Base-by-base conservation (phyloP, 2,797 vertebrate genomes). In the Rachycentron canadum region DNA sequence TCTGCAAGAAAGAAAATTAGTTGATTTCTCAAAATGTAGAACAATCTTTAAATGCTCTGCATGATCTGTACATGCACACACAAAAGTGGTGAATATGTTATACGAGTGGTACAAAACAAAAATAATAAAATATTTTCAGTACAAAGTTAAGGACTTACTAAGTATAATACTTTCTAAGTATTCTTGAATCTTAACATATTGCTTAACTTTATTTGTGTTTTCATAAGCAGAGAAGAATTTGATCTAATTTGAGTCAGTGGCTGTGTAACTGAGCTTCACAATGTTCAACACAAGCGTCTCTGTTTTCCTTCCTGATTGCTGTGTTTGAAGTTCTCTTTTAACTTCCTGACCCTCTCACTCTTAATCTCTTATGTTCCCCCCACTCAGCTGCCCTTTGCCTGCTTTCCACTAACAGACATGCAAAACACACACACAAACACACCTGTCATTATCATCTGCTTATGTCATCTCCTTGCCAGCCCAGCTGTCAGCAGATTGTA, bases 401-500 rank as follows among this genome's bases (percentile, higher is more conserved):
- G n/a, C 58, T 49, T 58, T 76, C 40, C 55, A 36, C 63, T 40
- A 62, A 79, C 76, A 81, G 19, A 82, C 52, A 28, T 19, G 43
- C 49, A 66, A 52, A 77, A 72, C 41, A 72, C 74, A 72, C 40
- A 73, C 70, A 67, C 1, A 73, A 45, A 41, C 81, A 76, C 93
- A 82, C 84, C 88, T 93, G 91, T 84, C 89, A 58, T 69, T 67
- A 70, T 81, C 89, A 90, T 88, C 86, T 92, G 91, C 80, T 76
- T 66, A 41, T 50, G 57, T 63, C 59, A 79, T 47, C 59, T 43
- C 56, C 76, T 66, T 67, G 81, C 68, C 65, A 7, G 63, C 40
- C 69, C 84, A 86, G 86, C 82, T 79, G 89, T 79, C 79, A 23
- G 68, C 82, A 59, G n/a, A 58, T 28, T 30, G 50, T 47, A 57